phyloP scores from a whole-genome alignment of 2,888 invertebrate genomes.

The Leucoma salicis region DNA sequence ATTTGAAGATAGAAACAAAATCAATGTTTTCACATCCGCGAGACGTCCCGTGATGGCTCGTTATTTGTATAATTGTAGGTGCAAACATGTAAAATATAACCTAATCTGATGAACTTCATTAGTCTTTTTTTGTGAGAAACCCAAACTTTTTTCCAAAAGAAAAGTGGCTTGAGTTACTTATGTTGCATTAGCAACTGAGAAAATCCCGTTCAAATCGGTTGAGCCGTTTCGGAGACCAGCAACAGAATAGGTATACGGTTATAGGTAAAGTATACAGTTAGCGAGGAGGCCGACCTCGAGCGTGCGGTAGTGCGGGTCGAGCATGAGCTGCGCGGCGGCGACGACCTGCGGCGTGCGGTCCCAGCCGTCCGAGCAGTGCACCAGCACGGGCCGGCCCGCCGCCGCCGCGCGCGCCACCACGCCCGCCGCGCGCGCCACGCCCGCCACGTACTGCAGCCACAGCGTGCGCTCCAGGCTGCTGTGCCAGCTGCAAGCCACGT shows the following conservation, averaged over 20 bases:
- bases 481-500: conserved; percentile 93
- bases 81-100: no score
- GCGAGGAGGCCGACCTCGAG: conserved; percentile 84
- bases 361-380: conserved; percentile 99
- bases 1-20: no score
- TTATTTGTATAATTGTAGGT: no score
- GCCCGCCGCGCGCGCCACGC: conserved; percentile 90
- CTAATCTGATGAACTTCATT: no score
- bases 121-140: no score
- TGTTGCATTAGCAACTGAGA: not conserved
- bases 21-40: no score
- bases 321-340: conserved; percentile 93
- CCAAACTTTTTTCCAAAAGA: no score
- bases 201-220: no score
- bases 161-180: no score
- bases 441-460: conserved; percentile 95
- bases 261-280: not conserved
- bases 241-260: no score
- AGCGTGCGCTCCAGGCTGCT: conserved; percentile 93
- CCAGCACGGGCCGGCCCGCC: conserved; percentile 94
- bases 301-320: conserved; percentile 97
- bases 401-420: conserved; percentile 91
- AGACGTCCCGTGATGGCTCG: no score
- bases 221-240: no score
- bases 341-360: conserved; percentile 99